Percentiles rank a stretch among this genome's conserved stretches.
These are phyloP conservation scores for Scartelaos histophorus DNA, from an alignment of 2,113 vertebrate species.

Conservation along the genomic window DNA sequence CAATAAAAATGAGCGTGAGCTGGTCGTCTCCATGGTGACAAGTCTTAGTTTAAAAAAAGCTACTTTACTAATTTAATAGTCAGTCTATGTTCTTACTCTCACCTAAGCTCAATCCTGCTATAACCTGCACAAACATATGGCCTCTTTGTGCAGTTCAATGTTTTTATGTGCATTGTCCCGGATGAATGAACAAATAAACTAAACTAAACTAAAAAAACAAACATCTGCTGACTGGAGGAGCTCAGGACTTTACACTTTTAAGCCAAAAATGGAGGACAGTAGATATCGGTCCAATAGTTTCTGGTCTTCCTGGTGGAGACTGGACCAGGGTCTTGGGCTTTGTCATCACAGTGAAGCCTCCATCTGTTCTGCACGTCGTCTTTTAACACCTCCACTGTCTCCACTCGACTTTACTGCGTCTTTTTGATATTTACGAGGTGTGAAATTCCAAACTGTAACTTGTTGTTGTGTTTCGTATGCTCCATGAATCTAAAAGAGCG, in stretches of 20 bases:
- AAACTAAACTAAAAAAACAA: too few species aligned
- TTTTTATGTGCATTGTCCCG: too few species aligned
- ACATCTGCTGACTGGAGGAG: conserved; percentile 67
- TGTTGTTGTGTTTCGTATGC: conserved; percentile 21
- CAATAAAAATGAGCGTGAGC: too few species aligned
- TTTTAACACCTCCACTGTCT: conserved; percentile 49
- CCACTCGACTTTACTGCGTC: conserved; percentile 43
- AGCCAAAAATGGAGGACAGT: conserved; percentile 45
- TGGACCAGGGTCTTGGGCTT: conserved; percentile 47
- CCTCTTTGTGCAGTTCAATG: too few species aligned
- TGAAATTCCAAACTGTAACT: conserved; percentile 65
- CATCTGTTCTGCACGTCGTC: conserved; percentile 57
- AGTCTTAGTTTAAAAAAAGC: too few species aligned
- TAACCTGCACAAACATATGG: too few species aligned
- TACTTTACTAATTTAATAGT: too few species aligned
- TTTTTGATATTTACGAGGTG: conserved; percentile 59
- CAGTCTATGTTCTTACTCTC: too few species aligned
- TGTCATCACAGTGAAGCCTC: conserved; percentile 48
- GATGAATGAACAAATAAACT: too few species aligned
- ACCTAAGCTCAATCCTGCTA: too few species aligned
- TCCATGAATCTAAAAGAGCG: conserved; percentile 18
- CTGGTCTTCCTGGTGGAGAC: conserved; percentile 50
- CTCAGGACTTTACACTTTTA: conserved; percentile 66
- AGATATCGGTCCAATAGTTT: conserved; percentile 43
- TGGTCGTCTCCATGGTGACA: too few species aligned